phyloP scores from a whole-genome alignment of 92 coral and sea anemone species.

The Plumapathes pennacea region DNA sequence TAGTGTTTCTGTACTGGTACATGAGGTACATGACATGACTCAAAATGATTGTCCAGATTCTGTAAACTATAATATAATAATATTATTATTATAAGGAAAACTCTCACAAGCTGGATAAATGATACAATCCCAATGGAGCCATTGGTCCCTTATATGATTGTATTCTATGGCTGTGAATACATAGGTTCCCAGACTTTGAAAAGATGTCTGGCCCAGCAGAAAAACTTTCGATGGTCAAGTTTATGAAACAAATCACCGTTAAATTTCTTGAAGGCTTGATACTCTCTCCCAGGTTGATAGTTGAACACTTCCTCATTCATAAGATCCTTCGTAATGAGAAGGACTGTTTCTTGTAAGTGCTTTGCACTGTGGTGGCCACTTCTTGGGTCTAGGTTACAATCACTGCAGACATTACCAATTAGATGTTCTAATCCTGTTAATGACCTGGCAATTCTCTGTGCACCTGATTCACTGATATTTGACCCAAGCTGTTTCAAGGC shows the following conservation, averaged over 20 bases:
- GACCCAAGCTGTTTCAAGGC: constrained; percentile 37
- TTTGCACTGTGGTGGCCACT: constrained; percentile 31
- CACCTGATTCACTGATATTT: constrained; percentile 16
- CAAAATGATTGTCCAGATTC: too few relatives aligned
- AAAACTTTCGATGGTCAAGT: constrained; percentile 30
- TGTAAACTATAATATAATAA: too few relatives aligned
- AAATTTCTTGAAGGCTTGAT: constrained; percentile 31
- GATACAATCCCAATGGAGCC: too few relatives aligned
- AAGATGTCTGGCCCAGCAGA: constrained; percentile 21
- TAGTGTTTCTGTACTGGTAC: too few relatives aligned
- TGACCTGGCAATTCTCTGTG: constrained; percentile 36
- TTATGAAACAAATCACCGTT: constrained; percentile 24
- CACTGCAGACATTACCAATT: constrained; percentile 11
- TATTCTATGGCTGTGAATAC: too few relatives aligned
- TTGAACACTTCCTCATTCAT: constrained; percentile 15
- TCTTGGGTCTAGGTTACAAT: constrained; percentile 2
- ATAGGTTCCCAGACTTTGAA: constrained; percentile 17
- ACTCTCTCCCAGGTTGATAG: constrained; percentile 22
- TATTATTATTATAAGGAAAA: too few relatives aligned
- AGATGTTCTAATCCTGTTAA: constrained; percentile 23
- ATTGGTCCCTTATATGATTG: too few relatives aligned
- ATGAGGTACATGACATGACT: too few relatives aligned
- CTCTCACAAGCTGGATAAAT: too few relatives aligned
- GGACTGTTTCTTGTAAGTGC: constrained; percentile 24
- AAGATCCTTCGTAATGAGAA: constrained; percentile 21